Percentiles rank a stretch among this genome's conserved stretches.
These are phyloP conservation scores for Cylloceria caligata DNA, from an alignment of 2,888 invertebrate species.

Conservation along the genomic window DNA sequence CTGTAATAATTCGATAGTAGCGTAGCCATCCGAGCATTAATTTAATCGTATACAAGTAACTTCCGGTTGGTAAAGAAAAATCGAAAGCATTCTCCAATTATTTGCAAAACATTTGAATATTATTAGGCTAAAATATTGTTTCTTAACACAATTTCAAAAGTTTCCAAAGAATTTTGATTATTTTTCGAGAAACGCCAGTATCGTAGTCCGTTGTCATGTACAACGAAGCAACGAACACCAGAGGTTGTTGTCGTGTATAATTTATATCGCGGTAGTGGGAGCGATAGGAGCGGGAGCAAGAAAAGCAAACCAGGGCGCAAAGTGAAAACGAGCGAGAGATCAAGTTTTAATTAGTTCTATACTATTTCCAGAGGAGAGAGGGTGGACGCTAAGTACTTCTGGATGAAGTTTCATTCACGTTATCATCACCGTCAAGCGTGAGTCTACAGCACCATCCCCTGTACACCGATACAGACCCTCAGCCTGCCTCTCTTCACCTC, in stretches of 20 bases:
- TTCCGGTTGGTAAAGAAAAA: conserved; percentile 28
- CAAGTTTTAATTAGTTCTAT: conserved; percentile 77
- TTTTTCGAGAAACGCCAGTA: background rate
- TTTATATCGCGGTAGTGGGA: conserved; percentile 16
- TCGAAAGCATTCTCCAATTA: background rate
- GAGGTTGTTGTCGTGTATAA: background rate
- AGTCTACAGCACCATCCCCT: conserved; percentile 33
- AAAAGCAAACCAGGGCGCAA: conserved; percentile 27
- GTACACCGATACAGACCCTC: conserved; percentile 21
- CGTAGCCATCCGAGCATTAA: conserved; percentile 47
- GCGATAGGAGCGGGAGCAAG: conserved; percentile 13
- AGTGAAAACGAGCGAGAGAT: conserved; percentile 58
- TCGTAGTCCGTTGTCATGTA: background rate
- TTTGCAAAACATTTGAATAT: background rate
- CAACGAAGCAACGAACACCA: background rate
- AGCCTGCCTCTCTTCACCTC: background rate
- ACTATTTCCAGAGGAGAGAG: conserved; percentile 67
- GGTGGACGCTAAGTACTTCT: conserved; percentile 72
- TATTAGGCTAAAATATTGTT: background rate
- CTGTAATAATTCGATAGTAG: conserved; percentile 46
- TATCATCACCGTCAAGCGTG: conserved; percentile 68
- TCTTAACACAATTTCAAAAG: background rate
- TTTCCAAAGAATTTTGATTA: background rate
- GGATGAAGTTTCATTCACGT: conserved; percentile 72
- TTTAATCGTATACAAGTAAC: conserved; percentile 30